These are phyloP conservation scores for Drosophila takahashii DNA, from an alignment of 1,140 invertebrate genomes.

Conservation along the genomic window DNA sequence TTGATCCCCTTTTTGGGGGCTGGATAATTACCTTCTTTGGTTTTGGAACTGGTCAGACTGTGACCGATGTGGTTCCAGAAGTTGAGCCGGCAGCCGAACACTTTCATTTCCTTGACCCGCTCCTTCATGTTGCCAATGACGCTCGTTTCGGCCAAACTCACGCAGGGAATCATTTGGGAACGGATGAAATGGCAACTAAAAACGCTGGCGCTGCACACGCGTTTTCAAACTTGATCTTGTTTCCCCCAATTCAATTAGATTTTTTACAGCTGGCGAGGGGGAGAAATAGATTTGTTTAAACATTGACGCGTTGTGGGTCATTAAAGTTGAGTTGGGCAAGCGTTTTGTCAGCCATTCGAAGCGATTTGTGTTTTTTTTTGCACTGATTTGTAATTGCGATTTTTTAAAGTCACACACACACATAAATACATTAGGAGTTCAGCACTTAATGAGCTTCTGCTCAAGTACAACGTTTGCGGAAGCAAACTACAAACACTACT, in stretches of 20 bases:
- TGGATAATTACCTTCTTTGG: conserved; percentile 76
- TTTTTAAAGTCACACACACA: conserved; percentile 14
- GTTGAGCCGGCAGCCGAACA: conserved; percentile 84
- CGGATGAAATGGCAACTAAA: conserved; percentile 22
- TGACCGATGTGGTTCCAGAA: conserved; percentile 84
- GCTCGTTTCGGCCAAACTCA: conserved; percentile 84
- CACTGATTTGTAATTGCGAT: conserved; percentile 39
- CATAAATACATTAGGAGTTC: conserved; percentile 5
- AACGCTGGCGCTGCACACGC: conserved; percentile 32
- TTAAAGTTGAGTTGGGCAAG: conserved; percentile 23
- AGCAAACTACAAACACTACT: conserved; percentile 44
- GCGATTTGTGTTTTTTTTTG: conserved; percentile 31
- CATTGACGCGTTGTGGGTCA: conserved; percentile 11
- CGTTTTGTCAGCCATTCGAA: conserved; percentile 24
- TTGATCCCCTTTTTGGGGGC: background rate
- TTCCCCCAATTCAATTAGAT: conserved; percentile 15
- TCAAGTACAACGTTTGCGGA: conserved; percentile 57
- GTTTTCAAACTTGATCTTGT: conserved; percentile 15
- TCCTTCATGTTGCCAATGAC: conserved; percentile 85
- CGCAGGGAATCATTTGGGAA: conserved; percentile 84
- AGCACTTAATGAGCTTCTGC: conserved; percentile 37
- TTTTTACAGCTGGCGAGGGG: conserved; percentile 22
- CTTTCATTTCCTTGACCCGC: conserved; percentile 85
- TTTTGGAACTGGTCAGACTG: conserved; percentile 82
- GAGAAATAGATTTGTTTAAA: conserved; percentile 36